Evolutionary conservation across 2,888 invertebrate genomes (phyloP), one percentile per base, ranked within the genome.

Genomic region (Tachina lurida): DNA sequence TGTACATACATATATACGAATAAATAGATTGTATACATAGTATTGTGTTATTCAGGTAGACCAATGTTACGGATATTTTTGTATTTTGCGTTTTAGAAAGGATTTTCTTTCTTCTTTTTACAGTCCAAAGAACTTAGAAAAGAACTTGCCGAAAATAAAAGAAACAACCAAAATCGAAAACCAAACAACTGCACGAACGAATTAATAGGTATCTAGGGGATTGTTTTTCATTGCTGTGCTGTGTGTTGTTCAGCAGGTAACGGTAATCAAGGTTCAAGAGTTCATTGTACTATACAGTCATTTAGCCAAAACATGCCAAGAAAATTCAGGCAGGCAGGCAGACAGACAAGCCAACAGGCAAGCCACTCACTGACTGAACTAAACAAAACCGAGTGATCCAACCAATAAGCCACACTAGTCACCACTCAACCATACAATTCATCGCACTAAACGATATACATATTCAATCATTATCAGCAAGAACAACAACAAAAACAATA

Each of bases 191-290:
- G 54, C 3, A 62, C 15, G 10, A 49, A 68, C 56, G 10, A 71
- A 45, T 63, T 79, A 31, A 7, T 52, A 80, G n/a, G 60, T 75
- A 67, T 67, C 67, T 78, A 77, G 77, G 67, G 83, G 77, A 84
- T 84, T 84, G 47, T 79, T 73, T 65, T 47, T 65, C 41, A 10
- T 58, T 19, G 10, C 39, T 76, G 68, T 47, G 7, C 31, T 31
- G 31, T 22, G 52, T 68, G 71, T 68, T 49, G 52, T 79, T 76
- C 56, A 76, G 67, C 83, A 86, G 79, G 86, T 86, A 86, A 86
- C 86, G 86, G 86, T 86, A 86, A 86, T 79, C 79, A 86, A 86
- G 86, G 86, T 86, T 86, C 83, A 83, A 78, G 62, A 79, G 86
- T 86, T 86, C 83, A 73, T 62, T 83, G 86, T 83, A 79, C 43